phyloP scores from a whole-genome alignment of 1,140 invertebrate species.

The Bombus sylvicola region DNA sequence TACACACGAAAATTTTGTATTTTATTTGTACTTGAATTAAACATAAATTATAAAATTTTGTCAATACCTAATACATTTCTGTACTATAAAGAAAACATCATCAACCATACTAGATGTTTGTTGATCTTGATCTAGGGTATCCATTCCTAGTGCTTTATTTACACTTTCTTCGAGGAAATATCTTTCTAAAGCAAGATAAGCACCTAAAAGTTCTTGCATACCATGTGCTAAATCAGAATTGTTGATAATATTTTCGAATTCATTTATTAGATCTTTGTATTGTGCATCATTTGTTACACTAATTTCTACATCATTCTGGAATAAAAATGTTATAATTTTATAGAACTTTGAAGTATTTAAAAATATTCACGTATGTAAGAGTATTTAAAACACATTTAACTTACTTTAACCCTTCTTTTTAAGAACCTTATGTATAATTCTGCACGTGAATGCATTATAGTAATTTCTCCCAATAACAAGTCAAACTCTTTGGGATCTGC shows the following conservation, averaged over 20 bases:
- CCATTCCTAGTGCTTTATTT: constrained; percentile 95
- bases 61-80: constrained; percentile 94
- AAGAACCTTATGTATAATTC: constrained; percentile 97
- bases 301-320: constrained; percentile 88
- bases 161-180: constrained; percentile 98
- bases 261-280: constrained; percentile 83
- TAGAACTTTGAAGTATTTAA: background rate
- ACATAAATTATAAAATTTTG: constrained; percentile 28
- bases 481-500: constrained; percentile 94
- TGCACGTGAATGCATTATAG: constrained; percentile 94
- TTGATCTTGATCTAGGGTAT: constrained; percentile 88
- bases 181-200: constrained; percentile 96
- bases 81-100: constrained; percentile 98
- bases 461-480: constrained; percentile 94
- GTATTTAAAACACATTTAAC: constrained; percentile 61
- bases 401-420: constrained; percentile 89
- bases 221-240: constrained; percentile 91
- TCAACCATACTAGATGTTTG: constrained; percentile 97
- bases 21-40: background rate
- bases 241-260: constrained; percentile 88
- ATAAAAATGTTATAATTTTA: constrained; percentile 26
- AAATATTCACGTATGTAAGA: background rate
- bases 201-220: constrained; percentile 95
- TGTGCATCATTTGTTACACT: constrained; percentile 84
- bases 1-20: constrained; percentile 72